phyloP scores from a whole-genome alignment of 1,140 invertebrate genomes.

The Megalonaias nervosa region DNA sequence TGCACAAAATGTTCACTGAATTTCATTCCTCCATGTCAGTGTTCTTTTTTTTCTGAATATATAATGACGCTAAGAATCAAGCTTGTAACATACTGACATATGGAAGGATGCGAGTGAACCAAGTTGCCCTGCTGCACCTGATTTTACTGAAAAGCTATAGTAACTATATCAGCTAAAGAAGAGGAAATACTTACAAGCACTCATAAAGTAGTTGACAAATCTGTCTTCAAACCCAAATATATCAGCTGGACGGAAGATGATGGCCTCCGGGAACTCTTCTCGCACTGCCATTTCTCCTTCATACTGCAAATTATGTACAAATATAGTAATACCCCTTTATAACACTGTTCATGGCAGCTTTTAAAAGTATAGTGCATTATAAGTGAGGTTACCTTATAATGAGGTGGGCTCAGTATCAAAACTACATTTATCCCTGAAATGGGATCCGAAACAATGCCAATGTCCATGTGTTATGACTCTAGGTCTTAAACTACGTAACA shows the following conservation, averaged over 20 bases:
- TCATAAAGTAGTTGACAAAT: slow-evolving; percentile 80
- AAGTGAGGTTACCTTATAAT: neutral
- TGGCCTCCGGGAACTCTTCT: slow-evolving; percentile 96
- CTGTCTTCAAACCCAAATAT: slow-evolving; percentile 92
- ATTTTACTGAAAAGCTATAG: too few relatives aligned
- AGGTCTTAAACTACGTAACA: neutral
- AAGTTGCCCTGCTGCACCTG: too few relatives aligned
- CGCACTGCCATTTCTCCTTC: slow-evolving; percentile 89
- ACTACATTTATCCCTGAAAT: neutral
- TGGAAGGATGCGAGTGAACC: too few relatives aligned
- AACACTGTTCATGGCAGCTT: neutral
- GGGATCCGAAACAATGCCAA: neutral
- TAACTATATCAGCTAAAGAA: too few relatives aligned
- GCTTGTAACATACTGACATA: too few relatives aligned
- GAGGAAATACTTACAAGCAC: too few relatives aligned
- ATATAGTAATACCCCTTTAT: too few relatives aligned
- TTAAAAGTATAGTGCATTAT: neutral
- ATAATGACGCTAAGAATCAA: too few relatives aligned
- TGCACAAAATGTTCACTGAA: too few relatives aligned
- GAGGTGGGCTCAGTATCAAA: neutral
- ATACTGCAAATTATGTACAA: slow-evolving; percentile 71
- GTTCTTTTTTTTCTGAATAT: too few relatives aligned
- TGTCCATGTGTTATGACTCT: neutral
- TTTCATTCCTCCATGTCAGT: too few relatives aligned
- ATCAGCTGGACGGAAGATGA: slow-evolving; percentile 91